Evolutionary conservation across 2,888 invertebrate genomes (phyloP).

Genomic region (Nasonovia ribisnigri): DNA sequence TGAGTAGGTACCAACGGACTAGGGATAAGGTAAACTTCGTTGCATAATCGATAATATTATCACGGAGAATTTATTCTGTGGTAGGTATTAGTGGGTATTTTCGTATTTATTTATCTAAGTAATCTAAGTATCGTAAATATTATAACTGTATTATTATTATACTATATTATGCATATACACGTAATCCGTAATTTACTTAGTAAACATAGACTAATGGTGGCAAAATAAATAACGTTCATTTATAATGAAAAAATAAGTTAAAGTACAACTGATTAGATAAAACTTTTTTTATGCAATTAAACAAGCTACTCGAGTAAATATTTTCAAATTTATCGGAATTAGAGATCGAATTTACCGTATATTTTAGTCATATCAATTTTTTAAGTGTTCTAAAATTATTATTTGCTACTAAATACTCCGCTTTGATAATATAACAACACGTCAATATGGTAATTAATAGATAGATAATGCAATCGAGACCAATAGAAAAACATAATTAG

Average conservation of each 20-base stretch:
- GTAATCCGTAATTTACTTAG: neutral
- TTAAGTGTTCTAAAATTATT: neutral
- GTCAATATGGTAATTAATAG: neutral
- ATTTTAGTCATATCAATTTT: neutral
- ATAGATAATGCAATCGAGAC: neutral
- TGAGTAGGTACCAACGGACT: neutral
- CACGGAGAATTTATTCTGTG: neutral
- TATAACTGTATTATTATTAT: too few species aligned
- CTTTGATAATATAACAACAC: neutral
- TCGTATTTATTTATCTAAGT: neutral
- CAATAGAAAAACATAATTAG: neutral
- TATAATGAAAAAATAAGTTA: neutral
- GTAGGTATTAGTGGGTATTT: neutral
- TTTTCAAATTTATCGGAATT: neutral
- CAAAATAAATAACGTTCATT: neutral
- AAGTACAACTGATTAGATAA: conserved; percentile 19
- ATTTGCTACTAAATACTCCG: neutral
- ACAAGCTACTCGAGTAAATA: neutral
- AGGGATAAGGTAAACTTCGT: neutral
- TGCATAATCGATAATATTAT: neutral
- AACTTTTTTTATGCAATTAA: neutral
- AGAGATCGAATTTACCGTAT: neutral
- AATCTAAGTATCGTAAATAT: neutral
- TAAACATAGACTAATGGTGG: neutral
- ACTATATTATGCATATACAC: neutral